These are phyloP conservation scores for Amphiprion ocellaris DNA, from an alignment of 2,113 vertebrate genomes.

Conservation along the genomic window DNA sequence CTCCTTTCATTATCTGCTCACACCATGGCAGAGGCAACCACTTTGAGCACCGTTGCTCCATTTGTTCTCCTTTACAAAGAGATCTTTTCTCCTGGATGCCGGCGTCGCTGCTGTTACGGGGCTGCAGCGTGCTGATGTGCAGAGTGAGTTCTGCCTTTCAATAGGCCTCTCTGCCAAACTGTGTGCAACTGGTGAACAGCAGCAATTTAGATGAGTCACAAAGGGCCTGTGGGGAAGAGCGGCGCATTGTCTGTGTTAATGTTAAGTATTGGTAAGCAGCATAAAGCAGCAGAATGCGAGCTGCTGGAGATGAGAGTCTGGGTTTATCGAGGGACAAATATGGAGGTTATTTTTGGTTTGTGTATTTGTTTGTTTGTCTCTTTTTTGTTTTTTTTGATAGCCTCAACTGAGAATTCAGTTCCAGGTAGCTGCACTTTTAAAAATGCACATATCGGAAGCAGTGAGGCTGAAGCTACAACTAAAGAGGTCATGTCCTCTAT, in stretches of 20 bases:
- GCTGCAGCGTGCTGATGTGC: slow-evolving; percentile 36
- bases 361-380: no score
- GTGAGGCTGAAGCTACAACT: background rate
- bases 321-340: slow-evolving; percentile 35
- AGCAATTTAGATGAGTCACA: slow-evolving; percentile 72
- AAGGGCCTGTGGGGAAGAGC: slow-evolving; percentile 55
- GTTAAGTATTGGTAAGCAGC: slow-evolving; percentile 32
- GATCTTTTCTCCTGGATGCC: slow-evolving; percentile 56
- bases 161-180: slow-evolving; percentile 24
- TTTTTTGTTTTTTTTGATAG: background rate
- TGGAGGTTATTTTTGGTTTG: slow-evolving; percentile 6
- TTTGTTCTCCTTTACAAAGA: slow-evolving; percentile 75
- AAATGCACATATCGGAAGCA: background rate
- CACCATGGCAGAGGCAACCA: slow-evolving; percentile 47
- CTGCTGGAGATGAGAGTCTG: slow-evolving; percentile 18
- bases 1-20: slow-evolving; percentile 66
- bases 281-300: slow-evolving; percentile 27
- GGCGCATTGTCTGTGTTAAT: slow-evolving; percentile 60
- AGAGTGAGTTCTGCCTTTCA: slow-evolving; percentile 51
- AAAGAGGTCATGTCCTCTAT: background rate
- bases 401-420: slow-evolving; percentile 5
- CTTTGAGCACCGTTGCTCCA: slow-evolving; percentile 54
- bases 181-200: slow-evolving; percentile 54
- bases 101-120: slow-evolving; percentile 29
- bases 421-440: background rate